Evolutionary conservation across 1,140 invertebrate genomes (phyloP).

Genomic region (Hormaphis cornu): DNA sequence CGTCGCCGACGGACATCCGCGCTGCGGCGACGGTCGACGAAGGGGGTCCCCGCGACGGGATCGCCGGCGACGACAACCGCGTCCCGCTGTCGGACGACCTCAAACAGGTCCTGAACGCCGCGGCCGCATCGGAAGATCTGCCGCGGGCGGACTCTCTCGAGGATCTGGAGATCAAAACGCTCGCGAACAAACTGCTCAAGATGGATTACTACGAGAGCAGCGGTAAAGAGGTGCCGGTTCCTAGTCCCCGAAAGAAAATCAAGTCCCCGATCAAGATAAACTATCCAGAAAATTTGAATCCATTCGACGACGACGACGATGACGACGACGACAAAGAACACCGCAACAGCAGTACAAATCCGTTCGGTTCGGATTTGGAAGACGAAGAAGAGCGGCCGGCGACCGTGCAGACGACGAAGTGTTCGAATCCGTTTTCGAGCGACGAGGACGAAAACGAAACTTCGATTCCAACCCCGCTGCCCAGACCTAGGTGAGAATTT

Average conservation of each 20-base stretch:
- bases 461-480: constrained; percentile 25
- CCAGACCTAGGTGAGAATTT: constrained; percentile 36
- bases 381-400: constrained; percentile 43
- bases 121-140: neutral
- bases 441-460: constrained; percentile 44
- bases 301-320: constrained; percentile 58
- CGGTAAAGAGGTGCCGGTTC: constrained; percentile 2
- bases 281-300: constrained; percentile 71
- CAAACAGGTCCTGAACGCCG: constrained; percentile 8
- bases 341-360: constrained; percentile 50
- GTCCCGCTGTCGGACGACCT: neutral
- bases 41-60: neutral
- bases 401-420: constrained; percentile 32
- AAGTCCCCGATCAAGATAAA: constrained; percentile 35
- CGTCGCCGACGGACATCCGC: neutral
- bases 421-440: constrained; percentile 60
- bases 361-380: constrained; percentile 60
- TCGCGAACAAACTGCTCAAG: constrained; percentile 12
- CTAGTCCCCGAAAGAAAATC: constrained; percentile 19
- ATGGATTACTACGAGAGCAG: constrained; percentile 26
- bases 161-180: constrained; percentile 11
- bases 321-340: constrained; percentile 43
- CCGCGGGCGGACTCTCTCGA: neutral
- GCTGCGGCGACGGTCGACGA: too few species aligned
- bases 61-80: neutral